Conservation (phyloP, 2,113 vertebrate genomes). For the Ammodytes dubius region DNA sequence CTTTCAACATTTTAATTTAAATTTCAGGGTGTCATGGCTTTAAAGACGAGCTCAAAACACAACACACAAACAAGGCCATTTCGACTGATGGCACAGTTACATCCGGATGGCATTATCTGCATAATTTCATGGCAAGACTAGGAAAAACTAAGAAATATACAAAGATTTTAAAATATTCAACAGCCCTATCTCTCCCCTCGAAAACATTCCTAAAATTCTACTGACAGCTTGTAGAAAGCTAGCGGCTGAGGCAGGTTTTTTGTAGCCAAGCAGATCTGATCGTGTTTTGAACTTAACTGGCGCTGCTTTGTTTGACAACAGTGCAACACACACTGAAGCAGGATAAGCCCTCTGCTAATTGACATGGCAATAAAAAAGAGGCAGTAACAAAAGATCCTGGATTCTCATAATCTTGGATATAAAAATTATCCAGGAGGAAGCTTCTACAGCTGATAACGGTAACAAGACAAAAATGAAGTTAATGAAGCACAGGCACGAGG, state of each 20-base stretch:
- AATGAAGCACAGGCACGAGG: conserved; percentile 31
- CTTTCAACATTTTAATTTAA: conserved; percentile 48
- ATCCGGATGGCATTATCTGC: conserved; percentile 41
- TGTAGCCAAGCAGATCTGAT: conserved; percentile 41
- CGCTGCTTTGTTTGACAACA: conserved; percentile 16
- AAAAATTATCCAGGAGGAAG: conserved; percentile 27
- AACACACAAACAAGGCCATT: conserved; percentile 34
- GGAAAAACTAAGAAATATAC: conserved; percentile 48
- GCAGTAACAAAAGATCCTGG: conserved; percentile 4
- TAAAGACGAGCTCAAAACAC: conserved; percentile 34
- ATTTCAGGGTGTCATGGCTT: conserved; percentile 39
- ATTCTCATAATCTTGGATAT: conserved; percentile 13
- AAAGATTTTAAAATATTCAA: conserved; percentile 53
- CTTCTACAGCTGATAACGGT: conserved; percentile 9
- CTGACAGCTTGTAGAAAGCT: conserved; percentile 15
- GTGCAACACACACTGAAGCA: conserved; percentile 2
- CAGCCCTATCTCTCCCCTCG: conserved; percentile 22
- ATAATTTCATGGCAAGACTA: conserved; percentile 39
- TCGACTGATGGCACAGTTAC: conserved; percentile 40
- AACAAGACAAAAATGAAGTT: conserved; percentile 34
- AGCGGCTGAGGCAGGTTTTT: conserved; percentile 41
- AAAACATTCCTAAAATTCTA: conserved; percentile 56
- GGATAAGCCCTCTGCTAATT: conserved; percentile 20
- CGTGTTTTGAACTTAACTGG: conserved; percentile 26
- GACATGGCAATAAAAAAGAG: conserved; percentile 11